Evolutionary conservation across 2,113 vertebrate species (phyloP), one percentile per base, ranked within the genome.

Genomic region (Myotis brandtii): DNA sequence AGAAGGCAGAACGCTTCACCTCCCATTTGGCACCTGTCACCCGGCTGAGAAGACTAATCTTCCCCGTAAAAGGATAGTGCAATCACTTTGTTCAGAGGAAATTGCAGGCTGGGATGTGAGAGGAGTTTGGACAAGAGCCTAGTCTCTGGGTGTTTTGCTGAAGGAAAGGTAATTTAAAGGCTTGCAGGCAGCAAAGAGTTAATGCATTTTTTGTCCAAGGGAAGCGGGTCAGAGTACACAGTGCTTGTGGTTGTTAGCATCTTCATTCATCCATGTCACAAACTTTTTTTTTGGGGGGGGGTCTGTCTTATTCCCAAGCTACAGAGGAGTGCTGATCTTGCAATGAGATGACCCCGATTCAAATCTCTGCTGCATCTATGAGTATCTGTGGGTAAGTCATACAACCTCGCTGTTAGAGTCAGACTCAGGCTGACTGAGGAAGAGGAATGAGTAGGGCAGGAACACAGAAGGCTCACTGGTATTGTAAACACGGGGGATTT

Each of bases 71-170:
- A 93, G 43, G 77, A 64, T 21, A 85, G 93, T 23, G 14, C 94
- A 69, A 73, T 88, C 94, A 85, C 97, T 96, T 92, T 96, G 86
- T 94, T 95, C 91, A 14, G 91, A 96, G 97, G 91, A 97, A 97
- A 97, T 86, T 96, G 93, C 95, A 94, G 91, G 6, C 91, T 40
- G 67, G 66, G 67, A 66, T 90, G 72, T 77, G 73, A 96, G 52
- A 73, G 56, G 34, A 79, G 88, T 79, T 92, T 95, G 88, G 95
- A 94, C 62, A 52, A 67, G 72, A 91, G 93, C 95, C 96, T 94
- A 27, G 67, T 88, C 76, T 95, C 21, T 30, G 66, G 54, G 52
- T 43, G 40, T 82, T 95, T 92, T 77, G 66, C 66, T 86, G 75
- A 92, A 95, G 43, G 80, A 80, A 46, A 46, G 64, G 92, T 43